Conservation (phyloP, 2,888 invertebrate genomes). For the Apotomis betuletana region DNA sequence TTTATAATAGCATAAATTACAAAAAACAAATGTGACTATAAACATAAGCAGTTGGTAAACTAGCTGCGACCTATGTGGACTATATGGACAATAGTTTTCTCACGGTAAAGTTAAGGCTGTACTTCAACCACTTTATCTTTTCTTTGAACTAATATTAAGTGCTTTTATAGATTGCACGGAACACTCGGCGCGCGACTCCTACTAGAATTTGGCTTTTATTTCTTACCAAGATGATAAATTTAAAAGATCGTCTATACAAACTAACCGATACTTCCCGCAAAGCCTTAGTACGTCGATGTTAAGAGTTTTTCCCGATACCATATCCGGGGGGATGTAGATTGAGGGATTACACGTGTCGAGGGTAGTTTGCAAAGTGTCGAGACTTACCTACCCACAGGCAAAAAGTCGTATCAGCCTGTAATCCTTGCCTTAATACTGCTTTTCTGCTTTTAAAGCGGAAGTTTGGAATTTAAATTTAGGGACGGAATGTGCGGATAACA, state of each 20-base stretch:
- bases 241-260: background rate
- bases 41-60: no score
- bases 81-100: no score
- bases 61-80: no score
- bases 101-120: no score
- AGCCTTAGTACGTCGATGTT: background rate
- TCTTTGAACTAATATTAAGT: no score
- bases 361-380: slow-evolving; percentile 21
- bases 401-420: background rate
- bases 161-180: no score
- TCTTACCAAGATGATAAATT: no score
- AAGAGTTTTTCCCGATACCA: slow-evolving; percentile 18
- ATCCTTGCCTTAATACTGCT: background rate
- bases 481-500: background rate
- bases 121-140: no score
- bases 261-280: background rate
- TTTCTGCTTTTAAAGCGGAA: background rate
- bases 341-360: slow-evolving; percentile 24
- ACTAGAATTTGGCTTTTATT: no score
- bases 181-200: no score
- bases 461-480: slow-evolving; percentile 19
- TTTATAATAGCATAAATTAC: no score
- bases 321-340: slow-evolving; percentile 19
- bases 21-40: no score
- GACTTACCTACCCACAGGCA: background rate